Percentiles rank a stretch among this genome's conserved stretches.
These are phyloP conservation scores for Onychorhynchus coronatus DNA, from an alignment of 2,113 vertebrate species.

Conservation along the genomic window DNA sequence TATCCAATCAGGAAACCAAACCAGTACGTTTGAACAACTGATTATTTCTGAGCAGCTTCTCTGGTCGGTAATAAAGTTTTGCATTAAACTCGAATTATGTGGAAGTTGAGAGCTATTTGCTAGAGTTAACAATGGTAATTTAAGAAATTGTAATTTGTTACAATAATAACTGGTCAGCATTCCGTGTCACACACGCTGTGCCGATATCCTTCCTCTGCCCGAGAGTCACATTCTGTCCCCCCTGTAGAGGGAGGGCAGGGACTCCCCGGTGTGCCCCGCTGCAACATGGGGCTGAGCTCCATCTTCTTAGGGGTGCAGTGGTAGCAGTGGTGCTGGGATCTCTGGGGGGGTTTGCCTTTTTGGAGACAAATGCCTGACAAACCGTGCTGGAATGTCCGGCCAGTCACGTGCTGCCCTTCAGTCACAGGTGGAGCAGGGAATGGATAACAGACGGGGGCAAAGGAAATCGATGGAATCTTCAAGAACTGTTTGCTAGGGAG, in stretches of 20 bases:
- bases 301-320: background rate
- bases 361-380: background rate
- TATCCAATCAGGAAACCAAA: background rate
- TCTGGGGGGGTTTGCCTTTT: background rate
- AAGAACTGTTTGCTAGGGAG: background rate
- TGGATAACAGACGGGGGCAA: background rate
- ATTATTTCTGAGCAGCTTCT: background rate
- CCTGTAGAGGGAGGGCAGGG: background rate
- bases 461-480: background rate
- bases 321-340: background rate
- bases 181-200: accelerated
- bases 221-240: background rate
- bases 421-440: background rate
- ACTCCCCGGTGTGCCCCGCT: accelerated
- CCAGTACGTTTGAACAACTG: background rate
- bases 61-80: background rate
- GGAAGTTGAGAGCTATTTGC: background rate
- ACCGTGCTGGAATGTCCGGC: background rate
- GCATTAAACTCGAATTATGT: background rate
- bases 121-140: background rate
- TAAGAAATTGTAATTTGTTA: background rate
- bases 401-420: background rate
- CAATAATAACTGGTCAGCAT: background rate
- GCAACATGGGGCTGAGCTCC: background rate
- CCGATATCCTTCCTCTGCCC: background rate